Evolutionary conservation across 2,888 invertebrate genomes (phyloP).

Genomic region (Aleiodes leptofemur): DNA sequence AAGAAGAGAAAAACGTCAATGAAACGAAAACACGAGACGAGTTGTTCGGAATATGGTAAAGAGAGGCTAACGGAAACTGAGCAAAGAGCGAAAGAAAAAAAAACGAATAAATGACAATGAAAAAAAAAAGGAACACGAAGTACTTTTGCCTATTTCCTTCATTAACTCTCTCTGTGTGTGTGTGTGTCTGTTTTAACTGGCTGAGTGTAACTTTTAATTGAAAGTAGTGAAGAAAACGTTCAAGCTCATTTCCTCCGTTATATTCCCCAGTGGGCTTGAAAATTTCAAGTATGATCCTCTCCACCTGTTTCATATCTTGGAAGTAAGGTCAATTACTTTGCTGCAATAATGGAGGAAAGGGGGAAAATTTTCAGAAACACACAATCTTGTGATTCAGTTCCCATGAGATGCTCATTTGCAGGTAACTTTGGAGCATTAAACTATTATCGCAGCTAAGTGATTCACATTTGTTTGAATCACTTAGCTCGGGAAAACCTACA

Average conservation of each 20-base stretch:
- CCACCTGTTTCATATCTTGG: conserved; percentile 67
- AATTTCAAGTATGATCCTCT: conserved; percentile 37
- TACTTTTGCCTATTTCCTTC: conserved; percentile 72
- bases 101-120: conserved; percentile 9
- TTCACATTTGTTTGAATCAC: too few species aligned
- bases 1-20: conserved; percentile 64
- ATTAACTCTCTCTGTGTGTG: conserved; percentile 60
- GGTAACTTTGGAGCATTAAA: neutral
- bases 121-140: conserved; percentile 30
- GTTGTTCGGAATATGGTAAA: conserved; percentile 35
- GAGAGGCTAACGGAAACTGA: conserved; percentile 1
- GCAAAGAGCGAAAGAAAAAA: neutral
- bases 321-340: conserved; percentile 68
- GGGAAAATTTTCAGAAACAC: conserved; percentile 1
- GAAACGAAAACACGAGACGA: conserved; percentile 65
- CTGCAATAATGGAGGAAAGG: conserved; percentile 58
- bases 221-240: conserved; percentile 70
- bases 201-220: conserved; percentile 73
- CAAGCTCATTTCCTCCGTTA: conserved; percentile 71
- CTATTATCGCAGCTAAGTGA: neutral
- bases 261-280: conserved; percentile 53
- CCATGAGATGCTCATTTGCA: neutral
- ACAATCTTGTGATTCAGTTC: neutral
- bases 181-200: conserved; percentile 66
- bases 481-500: too few species aligned